A percentile compares a stretch with the other conserved stretches of the same genome.
phyloP scores from a whole-genome alignment of 2,113 vertebrate genomes.

The Cryptotis parvus region DNA sequence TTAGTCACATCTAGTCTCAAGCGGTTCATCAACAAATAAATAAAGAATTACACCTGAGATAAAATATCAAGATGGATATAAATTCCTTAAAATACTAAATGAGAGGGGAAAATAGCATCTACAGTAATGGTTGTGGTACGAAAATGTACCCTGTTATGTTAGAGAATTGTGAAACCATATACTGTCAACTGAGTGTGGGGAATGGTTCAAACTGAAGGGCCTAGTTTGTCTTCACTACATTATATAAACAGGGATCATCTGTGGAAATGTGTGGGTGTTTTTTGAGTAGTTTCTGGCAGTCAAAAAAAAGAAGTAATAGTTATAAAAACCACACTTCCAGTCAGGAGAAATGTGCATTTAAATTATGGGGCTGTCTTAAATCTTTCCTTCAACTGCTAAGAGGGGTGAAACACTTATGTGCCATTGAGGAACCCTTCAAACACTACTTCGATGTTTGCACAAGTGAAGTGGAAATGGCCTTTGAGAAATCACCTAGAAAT shows the following conservation, averaged over 20 bases:
- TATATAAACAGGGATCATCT: not conserved
- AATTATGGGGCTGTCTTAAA: not conserved
- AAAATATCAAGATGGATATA: not conserved
- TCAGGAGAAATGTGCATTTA: not conserved
- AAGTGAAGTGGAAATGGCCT: constrained; percentile 46
- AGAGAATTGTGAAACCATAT: not conserved
- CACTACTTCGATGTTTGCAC: constrained; percentile 3
- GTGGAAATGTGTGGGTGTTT: not conserved
- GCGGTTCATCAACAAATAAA: no score
- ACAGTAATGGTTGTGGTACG: not conserved
- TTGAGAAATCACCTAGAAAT: constrained; percentile 14
- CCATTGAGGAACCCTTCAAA: not conserved
- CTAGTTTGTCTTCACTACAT: not conserved
- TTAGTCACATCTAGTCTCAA: no score
- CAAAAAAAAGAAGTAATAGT: not conserved
- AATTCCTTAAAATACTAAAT: not conserved
- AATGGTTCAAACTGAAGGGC: not conserved
- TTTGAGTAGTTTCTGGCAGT: constrained; percentile 1
- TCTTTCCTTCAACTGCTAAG: not conserved
- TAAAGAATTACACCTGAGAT: no score
- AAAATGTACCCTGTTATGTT: not conserved
- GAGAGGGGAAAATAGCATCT: rapidly evolving
- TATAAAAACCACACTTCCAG: not conserved
- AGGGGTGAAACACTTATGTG: not conserved
- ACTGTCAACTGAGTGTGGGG: not conserved